Evolutionary conservation across 2,797 vertebrate genomes (phyloP).

Genomic region (Natrix natrix): DNA sequence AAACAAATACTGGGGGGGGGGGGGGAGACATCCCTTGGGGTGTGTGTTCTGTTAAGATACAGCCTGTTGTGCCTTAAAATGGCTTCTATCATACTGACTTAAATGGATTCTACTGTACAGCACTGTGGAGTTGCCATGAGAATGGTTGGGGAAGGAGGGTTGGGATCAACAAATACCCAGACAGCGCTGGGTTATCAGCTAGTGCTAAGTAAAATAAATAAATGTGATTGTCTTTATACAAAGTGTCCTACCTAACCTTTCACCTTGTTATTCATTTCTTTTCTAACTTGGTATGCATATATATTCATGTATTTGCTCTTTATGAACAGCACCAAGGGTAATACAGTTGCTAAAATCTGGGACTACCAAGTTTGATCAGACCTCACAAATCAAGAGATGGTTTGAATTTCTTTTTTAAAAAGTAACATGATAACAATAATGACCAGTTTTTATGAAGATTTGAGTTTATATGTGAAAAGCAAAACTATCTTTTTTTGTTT

Average conservation of each 20-base stretch:
- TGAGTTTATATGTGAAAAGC: constrained; percentile 48
- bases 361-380: constrained; percentile 68
- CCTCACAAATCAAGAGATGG: constrained; percentile 71
- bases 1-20: no score
- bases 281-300: constrained; percentile 37
- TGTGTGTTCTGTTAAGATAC: no score
- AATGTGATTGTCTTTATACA: not conserved
- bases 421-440: constrained; percentile 71
- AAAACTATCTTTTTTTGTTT: constrained; percentile 50
- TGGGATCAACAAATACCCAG: no score
- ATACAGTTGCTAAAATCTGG: constrained; percentile 65
- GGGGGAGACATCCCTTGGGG: no score
- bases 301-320: not conserved
- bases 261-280: constrained; percentile 14
- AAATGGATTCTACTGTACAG: no score
- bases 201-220: not conserved
- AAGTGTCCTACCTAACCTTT: not conserved
- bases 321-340: constrained; percentile 49
- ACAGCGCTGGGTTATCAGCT: no score
- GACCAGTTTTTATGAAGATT: constrained; percentile 62
- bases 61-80: no score
- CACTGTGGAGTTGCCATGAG: no score
- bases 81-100: no score
- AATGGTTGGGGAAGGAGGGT: no score
- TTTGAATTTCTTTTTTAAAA: constrained; percentile 62